These are phyloP conservation scores for Sylvia borin DNA, from an alignment of 2,797 vertebrate genomes.

Conservation along the genomic window DNA sequence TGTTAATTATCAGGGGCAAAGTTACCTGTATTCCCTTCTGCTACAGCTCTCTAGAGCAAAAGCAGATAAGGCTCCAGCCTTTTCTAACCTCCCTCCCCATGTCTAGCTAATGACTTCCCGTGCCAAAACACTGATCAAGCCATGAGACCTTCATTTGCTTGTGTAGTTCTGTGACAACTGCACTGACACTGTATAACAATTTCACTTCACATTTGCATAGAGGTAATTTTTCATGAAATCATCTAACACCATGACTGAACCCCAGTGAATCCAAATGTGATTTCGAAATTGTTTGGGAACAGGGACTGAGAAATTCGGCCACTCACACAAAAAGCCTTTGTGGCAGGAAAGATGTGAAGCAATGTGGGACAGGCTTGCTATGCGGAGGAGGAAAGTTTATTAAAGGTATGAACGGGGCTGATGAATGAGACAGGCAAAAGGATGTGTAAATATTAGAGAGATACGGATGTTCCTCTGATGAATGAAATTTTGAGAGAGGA, in stretches of 20 bases:
- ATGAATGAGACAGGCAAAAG: background rate
- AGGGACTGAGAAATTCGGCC: background rate
- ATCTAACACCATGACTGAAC: background rate
- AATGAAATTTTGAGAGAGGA: background rate
- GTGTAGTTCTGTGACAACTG: background rate
- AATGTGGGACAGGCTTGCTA: background rate
- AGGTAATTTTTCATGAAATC: background rate
- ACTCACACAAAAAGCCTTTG: background rate
- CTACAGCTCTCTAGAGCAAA: background rate
- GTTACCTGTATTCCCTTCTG: background rate
- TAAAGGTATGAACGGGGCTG: background rate
- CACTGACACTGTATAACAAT: background rate
- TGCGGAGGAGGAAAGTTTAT: background rate
- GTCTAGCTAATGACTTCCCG: background rate
- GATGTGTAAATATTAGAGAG: background rate
- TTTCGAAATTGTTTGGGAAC: background rate
- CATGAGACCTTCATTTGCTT: background rate
- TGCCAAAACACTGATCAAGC: background rate
- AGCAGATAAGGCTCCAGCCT: background rate
- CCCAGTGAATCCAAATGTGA: background rate
- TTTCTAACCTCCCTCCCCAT: background rate
- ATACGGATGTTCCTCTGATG: background rate
- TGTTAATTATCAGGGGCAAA: background rate
- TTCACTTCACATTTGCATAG: background rate
- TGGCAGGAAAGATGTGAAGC: background rate